These are phyloP conservation scores for Hydrochoerus hydrochaeris DNA, from an alignment of 2,113 vertebrate genomes.

Conservation along the genomic window DNA sequence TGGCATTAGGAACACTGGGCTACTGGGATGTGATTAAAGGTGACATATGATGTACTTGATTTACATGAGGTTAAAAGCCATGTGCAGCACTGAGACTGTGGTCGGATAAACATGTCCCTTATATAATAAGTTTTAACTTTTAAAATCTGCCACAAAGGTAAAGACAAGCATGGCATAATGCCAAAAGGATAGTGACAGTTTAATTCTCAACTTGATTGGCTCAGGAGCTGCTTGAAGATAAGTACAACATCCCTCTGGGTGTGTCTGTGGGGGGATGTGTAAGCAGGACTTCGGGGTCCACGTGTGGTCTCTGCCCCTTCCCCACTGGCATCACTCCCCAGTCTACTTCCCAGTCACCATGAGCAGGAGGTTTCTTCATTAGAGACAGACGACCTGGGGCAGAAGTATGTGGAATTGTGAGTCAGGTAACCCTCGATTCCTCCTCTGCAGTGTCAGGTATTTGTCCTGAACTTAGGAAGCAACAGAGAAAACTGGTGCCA, in stretches of 20 bases:
- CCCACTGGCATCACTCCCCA: background rate
- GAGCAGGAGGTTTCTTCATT: background rate
- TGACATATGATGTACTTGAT: background rate
- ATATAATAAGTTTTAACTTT: constrained; percentile 18
- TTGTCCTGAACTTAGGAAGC: background rate
- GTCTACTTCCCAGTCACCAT: background rate
- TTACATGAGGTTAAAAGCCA: background rate
- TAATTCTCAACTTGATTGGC: background rate
- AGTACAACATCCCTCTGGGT: background rate
- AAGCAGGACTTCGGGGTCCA: background rate
- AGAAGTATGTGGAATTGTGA: background rate
- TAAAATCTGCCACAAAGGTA: background rate
- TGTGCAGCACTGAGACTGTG: background rate
- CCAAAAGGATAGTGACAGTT: background rate
- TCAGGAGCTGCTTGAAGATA: background rate
- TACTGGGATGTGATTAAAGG: constrained; percentile 20
- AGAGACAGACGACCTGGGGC: background rate
- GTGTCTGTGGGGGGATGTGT: background rate
- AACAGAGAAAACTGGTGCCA: background rate
- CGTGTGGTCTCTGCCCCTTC: background rate
- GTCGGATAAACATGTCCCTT: background rate
- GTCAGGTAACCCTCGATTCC: background rate
- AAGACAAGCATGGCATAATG: background rate
- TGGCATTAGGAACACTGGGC: constrained; percentile 34
- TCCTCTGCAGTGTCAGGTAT: background rate